Percentiles rank a stretch among this genome's conserved stretches.
Conservation (phyloP, 2,888 invertebrate genomes). For the Lutraria lutraria region DNA sequence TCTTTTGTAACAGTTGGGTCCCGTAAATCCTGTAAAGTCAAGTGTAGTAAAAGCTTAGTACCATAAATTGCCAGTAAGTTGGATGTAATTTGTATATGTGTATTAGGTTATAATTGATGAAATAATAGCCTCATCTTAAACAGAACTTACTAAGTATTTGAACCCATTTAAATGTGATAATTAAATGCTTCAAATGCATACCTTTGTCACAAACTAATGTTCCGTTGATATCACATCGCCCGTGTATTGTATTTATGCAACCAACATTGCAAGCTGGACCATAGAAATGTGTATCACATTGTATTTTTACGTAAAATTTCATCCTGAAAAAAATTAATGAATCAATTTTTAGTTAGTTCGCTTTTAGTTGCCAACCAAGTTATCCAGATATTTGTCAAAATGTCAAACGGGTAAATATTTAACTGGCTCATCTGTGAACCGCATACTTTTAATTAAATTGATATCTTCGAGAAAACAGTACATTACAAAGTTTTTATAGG, state of each 20-base stretch:
- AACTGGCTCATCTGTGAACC: too few relatives aligned
- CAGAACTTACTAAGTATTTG: neutral
- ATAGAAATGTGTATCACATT: conserved; percentile 32
- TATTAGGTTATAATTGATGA: neutral
- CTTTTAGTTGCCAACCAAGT: too few relatives aligned
- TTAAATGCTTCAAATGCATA: neutral
- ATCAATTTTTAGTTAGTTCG: too few relatives aligned
- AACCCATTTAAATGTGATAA: neutral
- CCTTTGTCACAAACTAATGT: conserved; percentile 30
- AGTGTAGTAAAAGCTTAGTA: neutral
- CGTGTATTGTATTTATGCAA: conserved; percentile 19
- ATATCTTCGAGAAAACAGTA: too few relatives aligned
- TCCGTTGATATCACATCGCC: conserved; percentile 24
- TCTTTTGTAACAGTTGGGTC: neutral
- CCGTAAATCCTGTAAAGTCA: neutral
- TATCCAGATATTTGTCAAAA: too few relatives aligned
- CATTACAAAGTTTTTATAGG: too few relatives aligned
- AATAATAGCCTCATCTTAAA: neutral
- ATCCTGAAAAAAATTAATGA: conserved; percentile 33
- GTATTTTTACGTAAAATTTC: conserved; percentile 31
- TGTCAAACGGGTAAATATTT: too few relatives aligned
- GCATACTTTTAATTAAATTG: too few relatives aligned
- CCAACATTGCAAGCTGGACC: conserved; percentile 20
- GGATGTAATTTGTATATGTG: neutral
- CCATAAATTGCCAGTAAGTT: neutral